phyloP scores from a whole-genome alignment of 2,888 invertebrate species.

The Cataglyphis altisquamis region DNA sequence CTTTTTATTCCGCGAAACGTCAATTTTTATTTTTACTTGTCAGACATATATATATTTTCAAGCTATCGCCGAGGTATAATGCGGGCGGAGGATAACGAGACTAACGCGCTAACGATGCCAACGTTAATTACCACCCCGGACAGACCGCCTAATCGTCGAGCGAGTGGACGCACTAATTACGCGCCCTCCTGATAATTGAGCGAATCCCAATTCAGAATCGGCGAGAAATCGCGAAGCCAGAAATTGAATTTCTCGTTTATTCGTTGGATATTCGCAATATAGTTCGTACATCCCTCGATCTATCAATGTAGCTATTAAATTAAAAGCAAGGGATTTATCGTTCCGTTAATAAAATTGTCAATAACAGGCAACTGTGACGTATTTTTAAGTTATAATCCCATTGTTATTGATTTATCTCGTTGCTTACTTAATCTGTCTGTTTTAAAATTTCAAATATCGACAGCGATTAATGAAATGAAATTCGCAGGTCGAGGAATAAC shows the following conservation, averaged over 20 bases:
- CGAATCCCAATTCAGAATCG: conserved; percentile 49
- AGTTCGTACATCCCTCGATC: conserved; percentile 27
- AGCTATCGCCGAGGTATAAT: not conserved
- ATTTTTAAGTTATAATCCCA: not conserved
- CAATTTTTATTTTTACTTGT: not conserved
- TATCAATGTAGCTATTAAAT: conserved; percentile 17
- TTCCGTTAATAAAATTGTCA: not conserved
- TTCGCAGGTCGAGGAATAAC: conserved; percentile 13
- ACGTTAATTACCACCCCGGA: conserved; percentile 80
- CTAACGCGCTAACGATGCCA: conserved; percentile 80
- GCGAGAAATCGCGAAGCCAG: conserved; percentile 48
- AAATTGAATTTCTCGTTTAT: conserved; percentile 40
- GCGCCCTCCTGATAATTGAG: conserved; percentile 65
- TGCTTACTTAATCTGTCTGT: conserved; percentile 1
- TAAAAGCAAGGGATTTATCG: not conserved
- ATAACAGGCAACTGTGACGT: not conserved
- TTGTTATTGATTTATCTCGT: conserved; percentile 6
- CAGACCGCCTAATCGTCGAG: conserved; percentile 77
- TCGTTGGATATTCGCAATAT: conserved; percentile 5
- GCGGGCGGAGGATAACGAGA: conserved; percentile 70
- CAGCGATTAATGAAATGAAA: conserved; percentile 8
- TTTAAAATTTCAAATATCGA: not conserved
- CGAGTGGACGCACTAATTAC: conserved; percentile 74
- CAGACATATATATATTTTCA: not conserved
- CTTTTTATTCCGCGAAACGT: not conserved